A percentile compares a stretch with the other conserved stretches of the same genome.
Evolutionary conservation across 2,113 vertebrate species (phyloP).

Genomic region (Brienomyrus brachyistius): DNA sequence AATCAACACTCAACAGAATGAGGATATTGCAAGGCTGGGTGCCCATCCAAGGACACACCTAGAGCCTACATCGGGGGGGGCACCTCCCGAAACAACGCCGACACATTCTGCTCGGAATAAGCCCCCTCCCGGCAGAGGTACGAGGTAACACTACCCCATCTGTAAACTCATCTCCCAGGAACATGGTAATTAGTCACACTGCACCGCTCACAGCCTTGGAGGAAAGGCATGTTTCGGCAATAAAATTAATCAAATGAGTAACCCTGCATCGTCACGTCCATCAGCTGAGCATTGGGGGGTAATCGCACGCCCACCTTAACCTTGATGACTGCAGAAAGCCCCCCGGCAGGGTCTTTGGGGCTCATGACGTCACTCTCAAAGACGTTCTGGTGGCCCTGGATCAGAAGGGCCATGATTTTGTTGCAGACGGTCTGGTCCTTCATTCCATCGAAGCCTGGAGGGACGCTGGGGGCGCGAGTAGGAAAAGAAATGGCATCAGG

Average conservation of each 20-base stretch:
- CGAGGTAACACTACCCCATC: neutral
- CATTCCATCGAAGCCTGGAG: slow-evolving; percentile 74
- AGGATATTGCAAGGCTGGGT: neutral
- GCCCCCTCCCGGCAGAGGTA: neutral
- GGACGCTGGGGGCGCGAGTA: slow-evolving; percentile 55
- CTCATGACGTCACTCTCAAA: slow-evolving; percentile 59
- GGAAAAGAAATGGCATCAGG: neutral
- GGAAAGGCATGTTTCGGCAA: neutral
- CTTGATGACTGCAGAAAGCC: slow-evolving; percentile 53
- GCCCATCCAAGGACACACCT: neutral
- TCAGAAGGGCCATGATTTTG: slow-evolving; percentile 77
- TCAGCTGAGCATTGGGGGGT: neutral
- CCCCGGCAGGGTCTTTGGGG: slow-evolving; percentile 44
- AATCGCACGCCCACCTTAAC: slow-evolving; percentile 69
- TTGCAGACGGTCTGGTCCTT: slow-evolving; percentile 84
- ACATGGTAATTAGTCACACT: neutral
- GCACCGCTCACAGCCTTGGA: neutral
- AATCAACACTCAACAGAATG: neutral
- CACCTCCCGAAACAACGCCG: neutral
- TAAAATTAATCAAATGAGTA: neutral
- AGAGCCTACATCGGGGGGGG: neutral
- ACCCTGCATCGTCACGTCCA: neutral
- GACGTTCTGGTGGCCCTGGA: slow-evolving; percentile 72
- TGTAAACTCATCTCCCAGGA: neutral
- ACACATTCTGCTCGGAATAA: neutral